Percentiles rank a stretch among this genome's conserved stretches.
Evolutionary conservation across 2,888 invertebrate species (phyloP).

Genomic region (Tineola bisselliella): DNA sequence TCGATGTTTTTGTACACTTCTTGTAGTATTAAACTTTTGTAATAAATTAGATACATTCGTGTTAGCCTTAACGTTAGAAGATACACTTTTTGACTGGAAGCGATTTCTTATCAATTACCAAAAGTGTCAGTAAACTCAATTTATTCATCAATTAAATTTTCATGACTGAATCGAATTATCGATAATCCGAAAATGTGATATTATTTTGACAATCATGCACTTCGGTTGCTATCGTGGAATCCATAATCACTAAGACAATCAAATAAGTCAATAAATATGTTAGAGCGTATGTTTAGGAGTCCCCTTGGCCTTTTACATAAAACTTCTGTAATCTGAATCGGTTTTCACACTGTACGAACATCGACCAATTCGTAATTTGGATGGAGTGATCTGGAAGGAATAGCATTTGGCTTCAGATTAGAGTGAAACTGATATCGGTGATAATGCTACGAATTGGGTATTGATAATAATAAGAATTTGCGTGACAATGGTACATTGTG

Average conservation of each 20-base stretch:
- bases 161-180: slow-evolving; percentile 2
- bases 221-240: neutral
- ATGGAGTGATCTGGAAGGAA: neutral
- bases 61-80: slow-evolving; percentile 37
- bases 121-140: neutral
- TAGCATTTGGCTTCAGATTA: neutral
- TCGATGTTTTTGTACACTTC: slow-evolving; percentile 64
- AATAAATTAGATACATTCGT: slow-evolving; percentile 44
- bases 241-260: neutral
- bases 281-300: neutral
- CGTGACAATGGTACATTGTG: slow-evolving; percentile 60
- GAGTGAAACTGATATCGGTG: slow-evolving; percentile 25
- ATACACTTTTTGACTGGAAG: slow-evolving; percentile 3
- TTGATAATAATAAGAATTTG: slow-evolving; percentile 54
- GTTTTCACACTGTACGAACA: neutral
- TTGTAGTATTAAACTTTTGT: slow-evolving; percentile 51
- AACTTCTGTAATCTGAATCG: neutral
- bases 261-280: neutral
- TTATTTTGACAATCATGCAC: neutral
- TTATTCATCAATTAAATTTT: neutral
- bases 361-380: slow-evolving; percentile 2
- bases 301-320: neutral
- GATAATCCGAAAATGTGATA: slow-evolving; percentile 2
- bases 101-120: neutral
- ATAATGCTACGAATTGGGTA: slow-evolving; percentile 63